A percentile compares a stretch with the other conserved stretches of the same genome.
These are phyloP conservation scores for Corythornis leucogaster DNA, from an alignment of 2,797 vertebrate species.

Conservation along the genomic window DNA sequence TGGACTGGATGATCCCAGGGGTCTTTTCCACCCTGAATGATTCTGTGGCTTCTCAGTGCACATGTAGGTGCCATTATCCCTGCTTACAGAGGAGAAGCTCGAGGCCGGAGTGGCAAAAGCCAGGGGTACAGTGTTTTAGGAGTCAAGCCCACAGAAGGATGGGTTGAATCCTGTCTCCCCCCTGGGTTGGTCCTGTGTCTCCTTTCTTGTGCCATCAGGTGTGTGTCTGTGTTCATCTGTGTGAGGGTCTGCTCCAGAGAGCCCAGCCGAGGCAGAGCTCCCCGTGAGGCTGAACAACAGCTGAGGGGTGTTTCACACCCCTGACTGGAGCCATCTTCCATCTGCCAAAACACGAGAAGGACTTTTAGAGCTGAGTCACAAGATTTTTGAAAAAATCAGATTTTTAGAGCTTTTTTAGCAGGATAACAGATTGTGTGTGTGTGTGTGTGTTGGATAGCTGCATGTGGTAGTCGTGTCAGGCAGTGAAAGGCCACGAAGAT, in stretches of 20 bases:
- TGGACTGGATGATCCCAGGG: too few species aligned
- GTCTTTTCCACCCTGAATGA: too few species aligned
- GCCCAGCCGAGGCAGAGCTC: background rate
- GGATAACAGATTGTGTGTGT: background rate
- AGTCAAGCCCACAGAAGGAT: background rate
- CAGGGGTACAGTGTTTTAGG: background rate
- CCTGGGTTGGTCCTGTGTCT: background rate
- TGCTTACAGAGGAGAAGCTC: background rate
- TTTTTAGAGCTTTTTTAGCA: background rate
- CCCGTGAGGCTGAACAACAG: too few species aligned
- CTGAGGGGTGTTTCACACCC: background rate
- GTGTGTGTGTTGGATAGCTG: background rate
- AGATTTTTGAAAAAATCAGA: background rate
- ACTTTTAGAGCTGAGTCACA: background rate
- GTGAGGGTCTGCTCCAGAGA: background rate
- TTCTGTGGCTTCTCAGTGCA: background rate
- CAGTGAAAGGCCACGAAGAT: background rate
- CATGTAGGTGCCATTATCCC: background rate
- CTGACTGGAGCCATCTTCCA: slow-evolving; percentile 19
- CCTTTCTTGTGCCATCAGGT: background rate
- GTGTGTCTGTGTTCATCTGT: background rate
- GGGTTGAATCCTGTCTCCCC: background rate
- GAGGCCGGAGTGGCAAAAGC: background rate
- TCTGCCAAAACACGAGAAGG: background rate
- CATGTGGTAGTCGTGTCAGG: background rate